phyloP scores from a whole-genome alignment of 37 sponge, comb jelly and placozoan genomes.

The Aphrocallistes beatrix region DNA sequence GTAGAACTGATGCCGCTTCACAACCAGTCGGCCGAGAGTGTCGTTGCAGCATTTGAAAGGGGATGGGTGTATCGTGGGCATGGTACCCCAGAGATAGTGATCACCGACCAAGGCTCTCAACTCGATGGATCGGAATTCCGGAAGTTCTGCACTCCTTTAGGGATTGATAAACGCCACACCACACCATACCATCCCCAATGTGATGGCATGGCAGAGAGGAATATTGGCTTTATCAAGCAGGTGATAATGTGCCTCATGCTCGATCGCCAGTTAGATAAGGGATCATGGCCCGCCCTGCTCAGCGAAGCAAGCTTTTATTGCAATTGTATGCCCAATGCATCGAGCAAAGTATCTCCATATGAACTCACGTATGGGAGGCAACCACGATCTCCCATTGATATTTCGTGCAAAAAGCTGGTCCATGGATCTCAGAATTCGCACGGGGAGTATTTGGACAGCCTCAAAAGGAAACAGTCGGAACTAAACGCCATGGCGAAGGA shows the following conservation, averaged over 20 bases:
- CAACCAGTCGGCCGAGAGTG: too few relatives aligned
- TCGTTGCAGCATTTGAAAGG: too few relatives aligned
- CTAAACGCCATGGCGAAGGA: not conserved
- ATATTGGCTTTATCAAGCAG: not conserved
- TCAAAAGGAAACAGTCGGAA: not conserved
- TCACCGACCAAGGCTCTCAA: too few relatives aligned
- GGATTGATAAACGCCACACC: not conserved
- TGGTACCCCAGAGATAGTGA: too few relatives aligned
- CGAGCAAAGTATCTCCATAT: not conserved
- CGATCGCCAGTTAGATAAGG: not conserved
- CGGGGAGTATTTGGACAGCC: too few relatives aligned
- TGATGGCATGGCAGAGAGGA: not conserved
- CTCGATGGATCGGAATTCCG: not conserved
- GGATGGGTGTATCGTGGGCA: too few relatives aligned
- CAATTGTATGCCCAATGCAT: not conserved
- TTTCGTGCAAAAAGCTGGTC: too few relatives aligned
- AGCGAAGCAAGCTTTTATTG: too few relatives aligned
- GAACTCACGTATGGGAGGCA: too few relatives aligned
- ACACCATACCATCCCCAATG: not conserved
- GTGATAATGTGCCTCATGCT: constrained; percentile 6
- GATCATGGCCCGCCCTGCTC: not conserved
- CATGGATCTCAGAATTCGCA: too few relatives aligned
- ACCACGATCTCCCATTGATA: too few relatives aligned
- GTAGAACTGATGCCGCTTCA: too few relatives aligned
- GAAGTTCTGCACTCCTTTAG: not conserved